Evolutionary conservation across 2,113 vertebrate species (phyloP).

Genomic region (Bujurquina vittata): DNA sequence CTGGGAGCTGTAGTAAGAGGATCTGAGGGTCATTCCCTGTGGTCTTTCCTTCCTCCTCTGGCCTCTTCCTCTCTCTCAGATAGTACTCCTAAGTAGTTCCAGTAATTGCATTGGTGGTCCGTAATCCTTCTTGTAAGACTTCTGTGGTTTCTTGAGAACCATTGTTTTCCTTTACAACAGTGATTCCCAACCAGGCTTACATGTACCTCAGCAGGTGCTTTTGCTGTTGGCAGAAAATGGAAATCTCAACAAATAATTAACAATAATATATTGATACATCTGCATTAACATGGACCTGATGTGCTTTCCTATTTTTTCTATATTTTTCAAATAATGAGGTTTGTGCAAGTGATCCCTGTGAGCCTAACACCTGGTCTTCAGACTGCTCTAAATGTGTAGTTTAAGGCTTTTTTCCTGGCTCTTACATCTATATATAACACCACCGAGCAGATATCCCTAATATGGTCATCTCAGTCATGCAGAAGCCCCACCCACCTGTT

Average conservation of each 20-base stretch:
- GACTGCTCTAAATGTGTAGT: background rate
- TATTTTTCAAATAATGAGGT: background rate
- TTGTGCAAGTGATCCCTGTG: background rate
- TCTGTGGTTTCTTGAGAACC: conserved; percentile 4
- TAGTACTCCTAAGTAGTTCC: conserved; percentile 28
- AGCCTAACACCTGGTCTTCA: background rate
- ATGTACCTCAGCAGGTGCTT: background rate
- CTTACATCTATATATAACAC: background rate
- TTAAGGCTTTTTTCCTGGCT: background rate
- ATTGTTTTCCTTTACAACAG: background rate
- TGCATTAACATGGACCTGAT: background rate
- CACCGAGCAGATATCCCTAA: background rate
- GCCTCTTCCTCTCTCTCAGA: conserved; percentile 13
- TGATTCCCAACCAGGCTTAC: conserved; percentile 1
- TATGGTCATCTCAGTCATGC: background rate
- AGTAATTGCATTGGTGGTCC: background rate
- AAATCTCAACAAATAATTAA: background rate
- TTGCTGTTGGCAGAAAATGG: background rate
- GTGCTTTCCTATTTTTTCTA: background rate
- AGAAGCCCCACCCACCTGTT: background rate
- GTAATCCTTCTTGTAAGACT: background rate
- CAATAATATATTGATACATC: background rate
- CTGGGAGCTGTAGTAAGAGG: conserved; percentile 62
- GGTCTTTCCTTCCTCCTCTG: conserved; percentile 27
- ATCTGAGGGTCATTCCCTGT: conserved; percentile 39